Conservation (phyloP, 2,888 invertebrate genomes). For the Drosophila emarginata region DNA sequence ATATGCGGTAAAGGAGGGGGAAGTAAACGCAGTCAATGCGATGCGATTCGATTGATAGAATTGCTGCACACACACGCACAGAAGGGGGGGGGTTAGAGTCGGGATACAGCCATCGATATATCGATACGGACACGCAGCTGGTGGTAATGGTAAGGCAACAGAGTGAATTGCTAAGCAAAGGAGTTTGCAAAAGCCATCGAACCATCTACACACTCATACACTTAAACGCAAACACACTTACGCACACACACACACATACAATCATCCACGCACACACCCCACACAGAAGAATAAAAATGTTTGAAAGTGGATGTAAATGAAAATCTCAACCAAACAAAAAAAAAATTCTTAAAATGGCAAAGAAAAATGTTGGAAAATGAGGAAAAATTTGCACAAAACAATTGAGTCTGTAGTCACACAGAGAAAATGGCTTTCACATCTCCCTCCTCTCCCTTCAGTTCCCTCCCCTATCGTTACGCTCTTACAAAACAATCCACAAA, state of each 20-base stretch:
- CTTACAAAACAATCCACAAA: too few species aligned
- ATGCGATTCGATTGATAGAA: conserved; percentile 62
- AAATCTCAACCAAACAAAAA: background rate
- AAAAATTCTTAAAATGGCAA: background rate
- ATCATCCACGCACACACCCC: background rate
- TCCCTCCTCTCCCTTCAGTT: too few species aligned
- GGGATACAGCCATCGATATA: conserved; percentile 16
- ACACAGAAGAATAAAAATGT: conserved; percentile 2
- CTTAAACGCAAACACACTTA: conserved; percentile 21
- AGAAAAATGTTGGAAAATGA: background rate
- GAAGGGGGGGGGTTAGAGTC: background rate
- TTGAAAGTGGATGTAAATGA: conserved; percentile 5
- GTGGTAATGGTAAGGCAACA: conserved; percentile 49
- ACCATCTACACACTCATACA: background rate
- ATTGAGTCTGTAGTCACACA: background rate
- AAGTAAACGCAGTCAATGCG: conserved; percentile 54
- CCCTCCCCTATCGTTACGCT: too few species aligned
- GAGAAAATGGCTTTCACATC: background rate
- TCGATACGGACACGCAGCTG: conserved; percentile 38
- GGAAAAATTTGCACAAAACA: conserved; percentile 1
- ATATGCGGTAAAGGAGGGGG: conserved; percentile 20
- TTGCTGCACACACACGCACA: conserved; percentile 30
- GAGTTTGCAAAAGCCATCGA: conserved; percentile 5
- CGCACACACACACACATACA: background rate
- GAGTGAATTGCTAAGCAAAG: conserved; percentile 38